Percentiles rank a stretch among this genome's conserved stretches.
phyloP scores from a whole-genome alignment of 2,113 vertebrate genomes.

The Pangasianodon hypophthalmus region DNA sequence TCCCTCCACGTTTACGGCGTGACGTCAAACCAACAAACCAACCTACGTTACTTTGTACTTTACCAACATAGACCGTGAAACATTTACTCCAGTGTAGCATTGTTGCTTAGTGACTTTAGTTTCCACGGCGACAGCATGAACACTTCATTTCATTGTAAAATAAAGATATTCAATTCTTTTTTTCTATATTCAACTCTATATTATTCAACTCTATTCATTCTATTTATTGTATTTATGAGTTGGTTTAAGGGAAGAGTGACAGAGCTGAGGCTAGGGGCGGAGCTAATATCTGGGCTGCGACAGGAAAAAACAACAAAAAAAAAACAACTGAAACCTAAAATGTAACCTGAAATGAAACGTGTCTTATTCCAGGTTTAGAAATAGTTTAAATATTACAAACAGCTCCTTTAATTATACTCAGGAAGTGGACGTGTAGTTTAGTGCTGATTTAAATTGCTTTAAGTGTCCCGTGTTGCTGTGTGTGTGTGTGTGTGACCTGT shows the following conservation, averaged over 20 bases:
- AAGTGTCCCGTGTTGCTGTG: background rate
- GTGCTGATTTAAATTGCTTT: background rate
- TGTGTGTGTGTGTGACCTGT: background rate
- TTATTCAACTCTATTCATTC: too few species aligned
- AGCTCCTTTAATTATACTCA: background rate
- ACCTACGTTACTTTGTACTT: too few species aligned
- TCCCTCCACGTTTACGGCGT: background rate
- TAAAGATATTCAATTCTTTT: background rate
- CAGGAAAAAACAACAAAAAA: too few species aligned
- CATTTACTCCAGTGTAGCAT: too few species aligned
- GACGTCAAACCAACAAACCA: background rate
- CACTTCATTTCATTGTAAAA: background rate
- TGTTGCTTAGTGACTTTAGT: background rate
- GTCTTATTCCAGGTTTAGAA: background rate
- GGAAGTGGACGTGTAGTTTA: background rate
- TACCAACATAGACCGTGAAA: too few species aligned
- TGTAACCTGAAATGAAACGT: background rate
- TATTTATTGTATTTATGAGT: background rate
- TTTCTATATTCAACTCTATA: too few species aligned
- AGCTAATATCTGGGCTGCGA: background rate
- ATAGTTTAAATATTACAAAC: background rate
- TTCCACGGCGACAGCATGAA: too few species aligned
- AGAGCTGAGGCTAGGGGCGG: background rate
- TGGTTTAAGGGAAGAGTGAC: background rate
- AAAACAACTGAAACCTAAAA: too few species aligned